A percentile compares a stretch with the other conserved stretches of the same genome.
phyloP scores from a whole-genome alignment of 2,888 invertebrate genomes.

The Caenorhabditis sinica region DNA sequence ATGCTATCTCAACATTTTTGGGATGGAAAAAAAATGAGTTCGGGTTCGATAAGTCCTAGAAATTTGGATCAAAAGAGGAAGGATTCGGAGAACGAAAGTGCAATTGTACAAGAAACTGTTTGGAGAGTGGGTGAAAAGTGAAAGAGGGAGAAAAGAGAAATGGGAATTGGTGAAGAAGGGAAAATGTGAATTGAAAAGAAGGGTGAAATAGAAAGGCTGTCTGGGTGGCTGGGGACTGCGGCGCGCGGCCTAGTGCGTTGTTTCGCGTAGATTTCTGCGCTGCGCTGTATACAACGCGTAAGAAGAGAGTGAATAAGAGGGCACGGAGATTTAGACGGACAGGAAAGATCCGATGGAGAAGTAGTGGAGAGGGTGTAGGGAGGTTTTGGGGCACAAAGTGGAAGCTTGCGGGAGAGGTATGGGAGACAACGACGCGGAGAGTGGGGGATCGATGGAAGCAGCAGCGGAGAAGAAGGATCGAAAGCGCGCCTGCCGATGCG shows the following conservation, averaged over 20 bases:
- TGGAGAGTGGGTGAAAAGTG: constrained; percentile 42
- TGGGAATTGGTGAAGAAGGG: constrained; percentile 9
- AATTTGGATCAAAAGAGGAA: too few relatives aligned
- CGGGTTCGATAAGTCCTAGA: too few relatives aligned
- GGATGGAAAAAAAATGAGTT: neutral
- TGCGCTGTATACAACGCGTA: constrained; percentile 42
- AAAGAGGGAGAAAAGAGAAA: constrained; percentile 14
- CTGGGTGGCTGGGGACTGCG: constrained; percentile 22
- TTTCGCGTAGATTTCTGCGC: constrained; percentile 44
- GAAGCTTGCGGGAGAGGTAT: constrained; percentile 58
- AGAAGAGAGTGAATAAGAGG: constrained; percentile 12
- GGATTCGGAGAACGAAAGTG: constrained; percentile 37
- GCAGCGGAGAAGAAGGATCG: constrained; percentile 28
- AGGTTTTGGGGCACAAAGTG: constrained; percentile 39
- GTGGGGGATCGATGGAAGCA: constrained; percentile 34
- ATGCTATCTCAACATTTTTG: too few relatives aligned
- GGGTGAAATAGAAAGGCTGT: constrained; percentile 34
- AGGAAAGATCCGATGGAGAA: constrained; percentile 17
- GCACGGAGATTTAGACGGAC: constrained; percentile 14
- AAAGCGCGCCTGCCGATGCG: constrained; percentile 55
- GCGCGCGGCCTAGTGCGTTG: constrained; percentile 46
- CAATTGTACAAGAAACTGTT: constrained; percentile 66
- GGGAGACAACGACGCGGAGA: constrained; percentile 30
- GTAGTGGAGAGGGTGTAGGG: constrained; percentile 8
- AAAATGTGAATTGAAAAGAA: constrained; percentile 28